Conservation (phyloP, 2,797 vertebrate genomes). For the Oophaga sylvatica region DNA sequence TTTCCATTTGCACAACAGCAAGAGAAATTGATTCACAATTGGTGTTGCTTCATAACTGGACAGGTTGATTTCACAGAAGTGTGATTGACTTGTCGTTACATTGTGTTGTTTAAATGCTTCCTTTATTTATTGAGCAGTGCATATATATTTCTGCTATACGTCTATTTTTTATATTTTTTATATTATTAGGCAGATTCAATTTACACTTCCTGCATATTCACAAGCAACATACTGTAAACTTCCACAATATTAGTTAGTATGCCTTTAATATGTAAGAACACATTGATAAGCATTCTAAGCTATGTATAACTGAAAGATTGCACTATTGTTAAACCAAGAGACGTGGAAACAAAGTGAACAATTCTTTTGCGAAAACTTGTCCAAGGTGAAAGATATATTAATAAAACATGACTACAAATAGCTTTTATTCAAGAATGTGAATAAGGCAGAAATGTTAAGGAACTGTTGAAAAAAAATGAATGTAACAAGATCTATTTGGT, state of each 20-base stretch:
- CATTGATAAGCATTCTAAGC: neutral
- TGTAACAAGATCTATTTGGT: neutral
- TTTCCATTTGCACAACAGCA: too few relatives aligned
- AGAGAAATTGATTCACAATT: too few relatives aligned
- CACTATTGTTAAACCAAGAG: neutral
- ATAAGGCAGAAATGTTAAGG: neutral
- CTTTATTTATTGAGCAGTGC: too few relatives aligned
- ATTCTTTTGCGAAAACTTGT: neutral
- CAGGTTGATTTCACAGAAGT: too few relatives aligned
- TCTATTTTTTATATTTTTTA: too few relatives aligned
- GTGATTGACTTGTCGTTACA: too few relatives aligned
- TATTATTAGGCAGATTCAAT: neutral
- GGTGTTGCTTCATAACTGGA: too few relatives aligned
- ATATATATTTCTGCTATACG: too few relatives aligned
- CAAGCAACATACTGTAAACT: neutral
- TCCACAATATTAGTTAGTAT: neutral
- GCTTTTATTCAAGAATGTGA: neutral
- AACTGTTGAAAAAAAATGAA: neutral
- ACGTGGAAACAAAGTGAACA: neutral
- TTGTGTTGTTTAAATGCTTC: too few relatives aligned
- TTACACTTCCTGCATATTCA: neutral
- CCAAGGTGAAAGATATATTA: constrained; percentile 10
- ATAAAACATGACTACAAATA: neutral
- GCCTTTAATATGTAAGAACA: neutral
- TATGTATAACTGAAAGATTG: neutral